Base-by-base conservation (phyloP, 2,888 invertebrate species). In the Liodrosophila aerea region DNA sequence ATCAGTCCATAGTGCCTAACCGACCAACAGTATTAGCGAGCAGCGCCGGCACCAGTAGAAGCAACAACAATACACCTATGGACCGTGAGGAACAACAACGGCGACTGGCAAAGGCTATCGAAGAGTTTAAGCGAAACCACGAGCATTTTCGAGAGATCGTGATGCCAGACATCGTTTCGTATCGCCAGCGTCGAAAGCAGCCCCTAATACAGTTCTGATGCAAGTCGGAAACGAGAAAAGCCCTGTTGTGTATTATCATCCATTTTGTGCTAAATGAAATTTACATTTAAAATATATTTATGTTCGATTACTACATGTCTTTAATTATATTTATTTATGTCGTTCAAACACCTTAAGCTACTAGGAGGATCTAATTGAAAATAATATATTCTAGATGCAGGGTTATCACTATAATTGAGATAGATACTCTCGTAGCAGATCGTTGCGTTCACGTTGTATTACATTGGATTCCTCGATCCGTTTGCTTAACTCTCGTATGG, bases 141-240 rank as follows among this genome's bases (percentile, higher is more conserved):
- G 89, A 90, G 52, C 66, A 64, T 33, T 87, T 86, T 65, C 85
- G 87, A 7, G 57, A 73, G 29, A 54, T 84, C 36, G 78, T 90
- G 18, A 82, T 89, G 83, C 72, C 75, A 5, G 88, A 89, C 59
- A 74, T 89, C 11, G 61, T 71, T 7, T 82, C 76, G 7, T 85
- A 89, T 64, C 84, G 85, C 29, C 63, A 74, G 30, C 68, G 84
- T 33, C 86, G 81, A 33, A 73, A 73, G 8, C 80, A 86, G 58
- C 90, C 89, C 15, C 73, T 90, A 2, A 88, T 90, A 58, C 83
- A 88, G 66, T 80, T 89, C 67, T 90, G 77, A 87, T 75, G 7
- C 34, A 31, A 9, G 30, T n/a, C n/a, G n/a, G n/a, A n/a, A n/a
- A n/a, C n/a, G n/a, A n/a, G n/a, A n/a, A n/a, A n/a, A n/a, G n/a